These are phyloP conservation scores for Brachycybe producta DNA, from an alignment of 2,888 invertebrate genomes.

Conservation along the genomic window DNA sequence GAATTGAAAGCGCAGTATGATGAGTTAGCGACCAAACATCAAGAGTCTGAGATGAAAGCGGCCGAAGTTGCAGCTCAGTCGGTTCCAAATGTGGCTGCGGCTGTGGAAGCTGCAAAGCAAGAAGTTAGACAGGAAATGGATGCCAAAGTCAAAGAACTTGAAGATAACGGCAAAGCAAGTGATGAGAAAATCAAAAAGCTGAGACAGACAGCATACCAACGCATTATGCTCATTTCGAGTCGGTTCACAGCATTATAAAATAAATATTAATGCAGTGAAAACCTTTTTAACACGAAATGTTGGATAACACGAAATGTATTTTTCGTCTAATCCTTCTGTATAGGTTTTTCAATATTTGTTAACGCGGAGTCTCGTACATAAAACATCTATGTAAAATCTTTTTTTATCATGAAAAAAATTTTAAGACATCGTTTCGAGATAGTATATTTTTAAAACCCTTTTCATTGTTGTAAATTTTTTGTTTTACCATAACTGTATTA, in stretches of 20 bases:
- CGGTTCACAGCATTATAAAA: neutral
- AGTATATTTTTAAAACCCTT: no score
- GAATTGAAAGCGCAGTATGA: constrained; percentile 37
- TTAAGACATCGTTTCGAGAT: no score
- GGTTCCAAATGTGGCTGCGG: constrained; percentile 20
- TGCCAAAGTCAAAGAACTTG: constrained; percentile 35
- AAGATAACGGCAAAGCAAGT: constrained; percentile 21
- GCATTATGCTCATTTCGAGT: constrained; percentile 51
- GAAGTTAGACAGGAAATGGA: constrained; percentile 32
- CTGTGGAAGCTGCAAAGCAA: constrained; percentile 27
- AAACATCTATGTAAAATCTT: no score
- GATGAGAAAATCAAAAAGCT: constrained; percentile 24
- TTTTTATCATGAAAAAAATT: no score
- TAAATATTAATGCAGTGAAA: no score
- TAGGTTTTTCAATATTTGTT: no score
- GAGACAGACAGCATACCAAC: constrained; percentile 42
- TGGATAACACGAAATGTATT: no score
- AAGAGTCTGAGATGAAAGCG: neutral
- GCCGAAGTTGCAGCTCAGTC: neutral
- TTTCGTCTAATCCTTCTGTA: no score
- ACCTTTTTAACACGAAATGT: no score
- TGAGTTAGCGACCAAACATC: constrained; percentile 11
- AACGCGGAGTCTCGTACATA: no score
- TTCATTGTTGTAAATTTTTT: no score
- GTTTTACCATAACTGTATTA: no score